Base-by-base conservation (phyloP, 2,888 invertebrate species). In the Escarpia spicata region DNA sequence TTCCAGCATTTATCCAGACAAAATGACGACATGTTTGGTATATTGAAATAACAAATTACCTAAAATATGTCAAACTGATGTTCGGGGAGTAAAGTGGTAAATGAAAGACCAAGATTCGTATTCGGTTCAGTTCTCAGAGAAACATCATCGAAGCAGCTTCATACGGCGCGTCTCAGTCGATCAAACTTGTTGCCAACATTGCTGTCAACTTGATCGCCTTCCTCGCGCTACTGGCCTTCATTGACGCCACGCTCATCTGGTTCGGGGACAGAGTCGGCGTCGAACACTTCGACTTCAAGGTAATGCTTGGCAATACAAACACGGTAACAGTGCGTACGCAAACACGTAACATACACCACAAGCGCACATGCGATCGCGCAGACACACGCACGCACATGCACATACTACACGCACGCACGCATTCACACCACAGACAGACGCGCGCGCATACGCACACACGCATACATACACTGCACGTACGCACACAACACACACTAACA, bases 181-280 rank as follows among this genome's bases (percentile, higher is more conserved):
- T 98, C 3, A 97, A 97, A 0, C 97, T 99, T 3, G 97, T 99
- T 15, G 97, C 98, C 12, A 98, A 98, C 94, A 98, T 99, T 93
- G 97, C 98, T 8, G 98, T 99, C 12, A 99, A 99, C 95, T 97
- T 99, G 26, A 98, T 99, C 0, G 99, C 99, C 0, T 99, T 99
- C 95, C 97, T 99, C 0, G 98, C 99, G 0, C 97, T 98, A 94
- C 97, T 99, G 6, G 97, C 98, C 1, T 98, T 99, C 95, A 94
- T 98, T 0, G 98, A 99, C 96, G 98, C 98, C 0, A 95, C 98
- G 0, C 97, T 99, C 43, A 94, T 93, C 58, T 96, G 96, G 96
- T 93, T 96, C n/a, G 96, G 96, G 0, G 97, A 97, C 0, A 96
- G 99, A 93, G 97, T 99, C 19, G 99, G 99, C 89, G 96, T 97